Evolutionary conservation across 2,113 vertebrate genomes (phyloP).

Genomic region (Pygathrix nemaeus): DNA sequence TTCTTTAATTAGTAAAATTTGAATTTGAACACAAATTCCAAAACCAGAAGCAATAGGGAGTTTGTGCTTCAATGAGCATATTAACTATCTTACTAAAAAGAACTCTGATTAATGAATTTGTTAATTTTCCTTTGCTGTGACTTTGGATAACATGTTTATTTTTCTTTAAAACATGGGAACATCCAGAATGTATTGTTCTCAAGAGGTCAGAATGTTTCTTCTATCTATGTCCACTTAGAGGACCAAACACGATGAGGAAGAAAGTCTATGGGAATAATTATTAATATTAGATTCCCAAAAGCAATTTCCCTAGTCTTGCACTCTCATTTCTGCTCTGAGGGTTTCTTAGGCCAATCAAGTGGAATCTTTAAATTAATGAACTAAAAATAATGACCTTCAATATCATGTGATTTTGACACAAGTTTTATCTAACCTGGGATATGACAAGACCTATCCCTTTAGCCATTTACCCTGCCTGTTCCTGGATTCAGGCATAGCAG

Average conservation of each 20-base stretch:
- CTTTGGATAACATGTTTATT: not conserved
- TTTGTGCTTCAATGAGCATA: not conserved
- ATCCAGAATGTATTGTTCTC: not conserved
- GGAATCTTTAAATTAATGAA: not conserved
- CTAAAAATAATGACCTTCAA: not conserved
- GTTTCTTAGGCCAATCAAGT: not conserved
- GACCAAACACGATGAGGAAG: not conserved
- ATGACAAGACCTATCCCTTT: not conserved
- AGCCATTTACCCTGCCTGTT: not conserved
- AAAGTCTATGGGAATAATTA: not conserved
- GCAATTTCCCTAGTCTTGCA: not conserved
- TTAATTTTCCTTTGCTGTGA: not conserved
- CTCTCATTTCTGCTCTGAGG: not conserved
- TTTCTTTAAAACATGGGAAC: not conserved
- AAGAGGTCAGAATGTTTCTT: not conserved
- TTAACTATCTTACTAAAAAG: not conserved
- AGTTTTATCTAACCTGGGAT: not conserved
- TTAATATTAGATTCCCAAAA: not conserved
- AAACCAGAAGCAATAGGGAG: not conserved
- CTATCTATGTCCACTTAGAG: not conserved
- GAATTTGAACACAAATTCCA: not conserved
- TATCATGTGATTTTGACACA: not conserved
- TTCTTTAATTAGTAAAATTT: not conserved
- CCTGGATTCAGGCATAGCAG: not conserved
- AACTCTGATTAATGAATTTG: not conserved